Evolutionary conservation across 2,888 invertebrate genomes (phyloP), one percentile per base, ranked within the genome.

Genomic region (Isoperla grammatica): DNA sequence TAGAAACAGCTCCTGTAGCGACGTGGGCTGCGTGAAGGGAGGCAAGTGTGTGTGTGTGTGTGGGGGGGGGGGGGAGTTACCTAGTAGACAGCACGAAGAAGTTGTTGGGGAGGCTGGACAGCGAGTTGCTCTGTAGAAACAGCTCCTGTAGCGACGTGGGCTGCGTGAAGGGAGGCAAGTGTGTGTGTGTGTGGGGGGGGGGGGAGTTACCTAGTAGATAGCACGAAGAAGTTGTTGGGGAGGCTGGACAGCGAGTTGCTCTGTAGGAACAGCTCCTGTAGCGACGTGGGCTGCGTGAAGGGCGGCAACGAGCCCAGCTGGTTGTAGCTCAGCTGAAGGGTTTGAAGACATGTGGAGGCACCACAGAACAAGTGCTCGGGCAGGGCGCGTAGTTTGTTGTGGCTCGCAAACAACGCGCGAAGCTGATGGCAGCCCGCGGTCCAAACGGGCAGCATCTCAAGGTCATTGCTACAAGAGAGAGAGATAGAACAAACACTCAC

Each of bases 251-350:
- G 78, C 65, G 85, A 85, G 72, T 91, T 91, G 70, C 87, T 87
- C 71, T 91, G 90, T 49, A 91, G 74, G 54, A 88, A 82, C 8
- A 90, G 71, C 62, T 76, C 76, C 57, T 76, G 76, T 69, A 87
- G 84, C 71, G 84, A 84, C 43, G 90, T 72, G 0, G 87, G 87
- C 61, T 83, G 76, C 62, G 86, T 84, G 71, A 88, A 83, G 17
- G 58, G 50, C 8, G 63, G 63, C 45, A 63, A 78, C 50, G 81
- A 80, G 63, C 84, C 82, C 61, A 91, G 79, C 72, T 85, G 85
- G 70, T 91, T 91, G 73, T 89, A 89, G 15, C 88, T 86, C 46
- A 91, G 75, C 69, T 88, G 87, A 19, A 90, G 75, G 37, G 85
- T 87, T 66, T 85, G 85, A 39, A 63, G 76, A 64, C 84, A 83